These are phyloP conservation scores for Linnaemya vulpina DNA, from an alignment of 2,888 invertebrate species.

Conservation along the genomic window DNA sequence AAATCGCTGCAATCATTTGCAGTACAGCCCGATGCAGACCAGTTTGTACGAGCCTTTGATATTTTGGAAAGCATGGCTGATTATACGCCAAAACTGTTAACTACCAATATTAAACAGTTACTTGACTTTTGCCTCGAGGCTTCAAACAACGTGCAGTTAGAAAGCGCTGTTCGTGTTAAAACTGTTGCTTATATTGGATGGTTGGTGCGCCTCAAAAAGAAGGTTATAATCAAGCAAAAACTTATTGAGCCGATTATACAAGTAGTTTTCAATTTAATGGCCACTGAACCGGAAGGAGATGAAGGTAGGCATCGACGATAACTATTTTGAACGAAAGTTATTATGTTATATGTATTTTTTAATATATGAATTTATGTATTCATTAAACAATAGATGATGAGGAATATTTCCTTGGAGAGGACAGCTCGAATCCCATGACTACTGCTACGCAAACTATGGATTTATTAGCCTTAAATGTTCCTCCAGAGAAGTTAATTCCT, in stretches of 20 bases:
- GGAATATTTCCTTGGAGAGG: constrained; percentile 87
- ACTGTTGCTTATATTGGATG: constrained; percentile 87
- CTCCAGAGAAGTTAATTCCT: constrained; percentile 90
- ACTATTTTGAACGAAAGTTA: neutral
- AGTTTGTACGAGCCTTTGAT: constrained; percentile 81
- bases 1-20: constrained; percentile 86
- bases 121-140: constrained; percentile 87
- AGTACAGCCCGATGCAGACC: constrained; percentile 84
- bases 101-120: constrained; percentile 86
- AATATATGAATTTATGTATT: too few relatives aligned
- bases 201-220: constrained; percentile 88
- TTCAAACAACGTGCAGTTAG: constrained; percentile 85
- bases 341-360: neutral
- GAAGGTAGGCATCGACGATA: constrained; percentile 83
- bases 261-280: constrained; percentile 88
- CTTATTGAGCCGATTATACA: constrained; percentile 87
- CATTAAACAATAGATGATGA: constrained; percentile 83
- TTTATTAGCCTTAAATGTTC: constrained; percentile 88
- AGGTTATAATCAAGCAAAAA: constrained; percentile 87
- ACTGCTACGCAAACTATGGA: constrained; percentile 90
- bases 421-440: constrained; percentile 86
- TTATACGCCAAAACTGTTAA: constrained; percentile 80
- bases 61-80: constrained; percentile 82
- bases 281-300: constrained; percentile 85
- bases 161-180: constrained; percentile 87